phyloP scores from a whole-genome alignment of 2,797 vertebrate genomes.

The Megaceryle alcyon region DNA sequence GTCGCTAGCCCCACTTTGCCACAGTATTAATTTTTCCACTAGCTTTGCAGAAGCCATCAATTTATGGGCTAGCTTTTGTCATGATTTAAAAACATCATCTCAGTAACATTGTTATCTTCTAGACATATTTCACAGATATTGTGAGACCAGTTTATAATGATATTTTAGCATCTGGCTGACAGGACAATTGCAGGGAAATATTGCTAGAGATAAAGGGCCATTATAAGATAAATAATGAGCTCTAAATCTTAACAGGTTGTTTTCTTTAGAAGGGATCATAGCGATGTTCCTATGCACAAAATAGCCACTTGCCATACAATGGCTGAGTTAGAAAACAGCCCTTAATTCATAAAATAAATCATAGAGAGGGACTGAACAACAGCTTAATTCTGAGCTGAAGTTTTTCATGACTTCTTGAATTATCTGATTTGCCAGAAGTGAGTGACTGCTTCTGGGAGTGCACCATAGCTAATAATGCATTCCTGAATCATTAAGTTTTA shows the following conservation, averaged over 20 bases:
- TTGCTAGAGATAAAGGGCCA: slow-evolving; percentile 12
- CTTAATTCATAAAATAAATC: slow-evolving; percentile 38
- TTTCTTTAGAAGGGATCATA: not conserved
- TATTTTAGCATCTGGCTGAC: slow-evolving; percentile 56
- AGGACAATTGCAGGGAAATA: slow-evolving; percentile 54
- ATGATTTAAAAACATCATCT: slow-evolving; percentile 34
- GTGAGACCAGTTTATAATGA: slow-evolving; percentile 1
- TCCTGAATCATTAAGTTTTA: slow-evolving; percentile 31
- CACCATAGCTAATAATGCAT: slow-evolving; percentile 19
- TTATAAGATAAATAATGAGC: slow-evolving; percentile 31
- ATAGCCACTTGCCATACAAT: not conserved
- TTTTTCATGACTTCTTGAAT: slow-evolving; percentile 40
- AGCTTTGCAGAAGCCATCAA: not conserved
- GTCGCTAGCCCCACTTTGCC: not conserved
- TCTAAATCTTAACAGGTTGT: slow-evolving; percentile 37
- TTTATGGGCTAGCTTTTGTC: slow-evolving; percentile 15
- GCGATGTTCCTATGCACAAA: not conserved
- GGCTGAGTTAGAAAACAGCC: not conserved
- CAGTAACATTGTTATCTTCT: slow-evolving; percentile 34
- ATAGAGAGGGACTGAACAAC: not conserved
- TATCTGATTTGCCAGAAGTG: slow-evolving; percentile 55
- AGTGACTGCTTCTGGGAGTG: slow-evolving; percentile 7
- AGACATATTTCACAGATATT: slow-evolving; percentile 38
- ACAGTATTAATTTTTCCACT: not conserved
- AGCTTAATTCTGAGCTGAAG: slow-evolving; percentile 1